These are phyloP conservation scores for Conus ventricosus DNA, from an alignment of 1,140 invertebrate species.

Conservation along the genomic window DNA sequence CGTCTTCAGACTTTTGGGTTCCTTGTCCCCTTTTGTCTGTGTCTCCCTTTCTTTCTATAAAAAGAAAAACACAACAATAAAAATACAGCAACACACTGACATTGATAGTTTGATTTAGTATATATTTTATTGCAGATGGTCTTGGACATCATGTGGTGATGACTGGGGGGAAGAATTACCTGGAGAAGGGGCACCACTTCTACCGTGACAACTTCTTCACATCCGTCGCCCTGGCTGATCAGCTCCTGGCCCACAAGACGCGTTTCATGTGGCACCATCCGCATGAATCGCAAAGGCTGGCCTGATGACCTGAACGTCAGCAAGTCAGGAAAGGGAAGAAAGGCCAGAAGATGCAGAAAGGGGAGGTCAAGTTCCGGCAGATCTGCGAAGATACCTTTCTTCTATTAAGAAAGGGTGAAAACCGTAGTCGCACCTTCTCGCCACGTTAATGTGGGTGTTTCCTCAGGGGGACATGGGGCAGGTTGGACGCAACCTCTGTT, in stretches of 20 bases:
- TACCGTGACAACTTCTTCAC: conserved; percentile 26
- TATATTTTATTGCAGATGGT: not conserved
- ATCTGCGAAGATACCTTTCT: too few relatives aligned
- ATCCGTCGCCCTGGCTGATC: conserved; percentile 15
- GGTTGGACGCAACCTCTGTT: too few relatives aligned
- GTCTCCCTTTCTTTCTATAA: too few relatives aligned
- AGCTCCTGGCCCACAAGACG: conserved; percentile 23
- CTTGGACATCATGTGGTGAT: conserved; percentile 21
- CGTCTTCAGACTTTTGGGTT: too few relatives aligned
- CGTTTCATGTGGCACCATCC: conserved; percentile 34
- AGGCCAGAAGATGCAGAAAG: not conserved
- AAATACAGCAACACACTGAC: too few relatives aligned
- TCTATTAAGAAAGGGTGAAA: too few relatives aligned
- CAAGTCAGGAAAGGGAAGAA: not conserved
- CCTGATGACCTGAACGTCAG: not conserved
- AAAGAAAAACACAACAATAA: too few relatives aligned
- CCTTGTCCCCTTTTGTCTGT: too few relatives aligned
- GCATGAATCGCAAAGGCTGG: not conserved
- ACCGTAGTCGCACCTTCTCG: too few relatives aligned
- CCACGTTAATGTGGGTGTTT: too few relatives aligned
- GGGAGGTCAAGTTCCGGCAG: conserved; percentile 3
- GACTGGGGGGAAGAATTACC: not conserved
- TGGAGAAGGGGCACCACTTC: conserved; percentile 10
- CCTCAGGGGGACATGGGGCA: too few relatives aligned
- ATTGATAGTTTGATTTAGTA: not conserved